Evolutionary conservation across 2,888 invertebrate species (phyloP).

Genomic region (Drosophila atripex): DNA sequence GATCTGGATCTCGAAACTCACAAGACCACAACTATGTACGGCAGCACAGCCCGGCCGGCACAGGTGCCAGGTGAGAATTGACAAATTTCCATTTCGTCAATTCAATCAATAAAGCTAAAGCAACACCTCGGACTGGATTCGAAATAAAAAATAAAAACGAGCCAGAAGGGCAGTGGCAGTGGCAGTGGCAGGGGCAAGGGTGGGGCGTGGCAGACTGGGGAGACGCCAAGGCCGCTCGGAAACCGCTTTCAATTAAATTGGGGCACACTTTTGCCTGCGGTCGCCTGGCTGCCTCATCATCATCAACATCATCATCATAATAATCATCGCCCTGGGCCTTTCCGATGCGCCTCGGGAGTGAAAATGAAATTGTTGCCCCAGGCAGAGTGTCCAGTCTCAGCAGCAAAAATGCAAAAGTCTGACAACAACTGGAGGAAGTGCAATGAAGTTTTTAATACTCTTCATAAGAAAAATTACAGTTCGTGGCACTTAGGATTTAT

Average conservation of each 20-base stretch:
- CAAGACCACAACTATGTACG: conserved; percentile 57
- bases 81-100: conserved; percentile 79
- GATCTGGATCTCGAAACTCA: conserved; percentile 27
- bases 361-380: conserved; percentile 73
- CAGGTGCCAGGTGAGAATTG: conserved; percentile 74
- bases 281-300: conserved; percentile 41
- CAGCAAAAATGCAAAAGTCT: conserved; percentile 5
- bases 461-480: not conserved
- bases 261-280: conserved; percentile 82
- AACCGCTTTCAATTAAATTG: conserved; percentile 82
- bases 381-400: conserved; percentile 14
- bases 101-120: conserved; percentile 64
- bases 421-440: not conserved
- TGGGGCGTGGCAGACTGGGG: not conserved
- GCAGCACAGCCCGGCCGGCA: conserved; percentile 7
- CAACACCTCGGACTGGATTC: conserved; percentile 17
- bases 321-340: conserved; percentile 56
- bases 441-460: not conserved
- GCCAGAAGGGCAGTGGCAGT: conserved; percentile 3
- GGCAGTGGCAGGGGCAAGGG: not conserved
- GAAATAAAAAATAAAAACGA: conserved; percentile 6
- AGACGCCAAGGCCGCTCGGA: conserved; percentile 65
- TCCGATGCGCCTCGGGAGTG: conserved; percentile 71
- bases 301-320: conserved; percentile 34
- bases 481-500: too few species aligned